These are phyloP conservation scores for Syngnathoides biaculeatus DNA, from an alignment of 2,113 vertebrate genomes.

Conservation along the genomic window DNA sequence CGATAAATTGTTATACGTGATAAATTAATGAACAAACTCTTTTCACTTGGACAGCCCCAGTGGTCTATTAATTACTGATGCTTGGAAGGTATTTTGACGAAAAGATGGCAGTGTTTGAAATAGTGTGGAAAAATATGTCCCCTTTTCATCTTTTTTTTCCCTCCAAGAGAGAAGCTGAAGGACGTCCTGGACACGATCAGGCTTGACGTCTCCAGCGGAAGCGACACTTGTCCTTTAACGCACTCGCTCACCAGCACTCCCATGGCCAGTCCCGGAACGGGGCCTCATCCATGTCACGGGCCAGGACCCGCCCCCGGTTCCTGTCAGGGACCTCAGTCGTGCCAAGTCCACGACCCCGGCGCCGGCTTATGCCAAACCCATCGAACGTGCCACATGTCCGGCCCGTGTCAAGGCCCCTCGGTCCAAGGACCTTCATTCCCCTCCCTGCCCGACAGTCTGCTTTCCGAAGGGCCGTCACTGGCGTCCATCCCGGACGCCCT, in stretches of 20 bases:
- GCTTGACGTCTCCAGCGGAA: conserved; percentile 67
- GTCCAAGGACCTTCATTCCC: conserved; percentile 58
- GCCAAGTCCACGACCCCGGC: conserved; percentile 41
- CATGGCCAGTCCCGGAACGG: conserved; percentile 51
- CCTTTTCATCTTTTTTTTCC: background rate
- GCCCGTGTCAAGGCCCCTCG: conserved; percentile 47
- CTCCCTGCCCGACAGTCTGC: conserved; percentile 57
- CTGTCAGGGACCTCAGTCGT: conserved; percentile 51
- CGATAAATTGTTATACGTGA: too few species aligned
- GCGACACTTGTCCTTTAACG: conserved; percentile 69
- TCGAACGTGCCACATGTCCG: conserved; percentile 50
- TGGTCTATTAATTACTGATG: too few species aligned
- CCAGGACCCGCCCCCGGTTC: conserved; percentile 50
- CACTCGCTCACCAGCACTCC: conserved; percentile 66
- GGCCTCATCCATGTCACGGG: conserved; percentile 42
- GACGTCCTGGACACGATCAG: conserved; percentile 83
- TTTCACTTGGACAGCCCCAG: too few species aligned
- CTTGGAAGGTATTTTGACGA: too few species aligned
- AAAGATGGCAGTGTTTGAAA: too few species aligned
- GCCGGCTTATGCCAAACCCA: conserved; percentile 44
- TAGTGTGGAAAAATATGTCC: too few species aligned
- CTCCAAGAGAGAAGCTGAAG: conserved; percentile 87
- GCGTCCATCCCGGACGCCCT: conserved; percentile 66
- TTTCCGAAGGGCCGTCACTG: conserved; percentile 64
- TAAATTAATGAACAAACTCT: too few species aligned